Conservation (phyloP, 2,888 invertebrate species). For the Colletes collaris region DNA sequence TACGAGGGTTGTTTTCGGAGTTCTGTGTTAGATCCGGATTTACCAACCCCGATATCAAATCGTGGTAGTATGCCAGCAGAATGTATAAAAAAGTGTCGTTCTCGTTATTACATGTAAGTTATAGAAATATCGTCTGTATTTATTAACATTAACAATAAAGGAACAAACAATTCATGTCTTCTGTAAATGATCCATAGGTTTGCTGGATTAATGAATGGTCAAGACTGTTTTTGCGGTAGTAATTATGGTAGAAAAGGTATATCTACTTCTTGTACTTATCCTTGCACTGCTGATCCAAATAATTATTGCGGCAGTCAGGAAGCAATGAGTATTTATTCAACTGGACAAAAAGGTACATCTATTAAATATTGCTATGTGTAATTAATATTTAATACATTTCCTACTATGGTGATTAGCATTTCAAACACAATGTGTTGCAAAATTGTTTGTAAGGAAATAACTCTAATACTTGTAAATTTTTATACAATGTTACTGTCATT, state of each 20-base stretch:
- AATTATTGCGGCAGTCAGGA: slow-evolving; percentile 88
- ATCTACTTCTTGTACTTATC: slow-evolving; percentile 83
- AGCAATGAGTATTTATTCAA: slow-evolving; percentile 88
- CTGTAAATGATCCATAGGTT: slow-evolving; percentile 75
- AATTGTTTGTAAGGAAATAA: too few species aligned
- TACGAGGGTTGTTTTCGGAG: slow-evolving; percentile 76
- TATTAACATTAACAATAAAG: neutral
- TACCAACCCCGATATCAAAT: slow-evolving; percentile 66
- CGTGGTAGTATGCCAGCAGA: slow-evolving; percentile 68
- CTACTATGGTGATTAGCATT: too few species aligned
- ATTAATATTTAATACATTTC: too few species aligned
- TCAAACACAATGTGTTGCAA: too few species aligned
- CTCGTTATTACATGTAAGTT: slow-evolving; percentile 79
- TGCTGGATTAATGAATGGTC: slow-evolving; percentile 83
- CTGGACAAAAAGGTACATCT: slow-evolving; percentile 84
- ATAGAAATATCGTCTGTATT: neutral
- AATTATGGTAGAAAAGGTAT: slow-evolving; percentile 75
- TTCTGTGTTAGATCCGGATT: slow-evolving; percentile 68
- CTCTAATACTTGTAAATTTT: too few species aligned
- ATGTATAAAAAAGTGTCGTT: slow-evolving; percentile 75
- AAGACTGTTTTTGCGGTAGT: slow-evolving; percentile 84
- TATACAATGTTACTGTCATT: too few species aligned
- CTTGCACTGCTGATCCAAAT: slow-evolving; percentile 86
- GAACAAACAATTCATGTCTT: neutral
- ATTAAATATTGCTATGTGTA: neutral